A percentile compares a stretch with the other conserved stretches of the same genome.
Evolutionary conservation across 2,113 vertebrate species (phyloP).

Genomic region (Poecile atricapillus): DNA sequence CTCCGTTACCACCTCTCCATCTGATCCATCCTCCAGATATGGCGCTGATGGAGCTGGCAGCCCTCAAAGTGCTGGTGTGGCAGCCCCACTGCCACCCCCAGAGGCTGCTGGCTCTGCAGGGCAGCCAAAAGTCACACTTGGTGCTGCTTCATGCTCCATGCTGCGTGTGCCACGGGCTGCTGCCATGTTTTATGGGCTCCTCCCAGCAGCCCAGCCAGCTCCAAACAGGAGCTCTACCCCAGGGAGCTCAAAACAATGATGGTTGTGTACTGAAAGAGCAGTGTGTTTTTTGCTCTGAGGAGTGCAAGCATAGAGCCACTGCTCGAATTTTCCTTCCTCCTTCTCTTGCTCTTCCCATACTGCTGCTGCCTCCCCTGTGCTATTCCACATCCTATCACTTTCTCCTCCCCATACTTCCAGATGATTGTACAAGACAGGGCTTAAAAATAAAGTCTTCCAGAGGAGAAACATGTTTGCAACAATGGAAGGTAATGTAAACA

Average conservation of each 20-base stretch:
- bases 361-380: neutral
- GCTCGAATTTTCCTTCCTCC: neutral
- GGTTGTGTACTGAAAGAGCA: neutral
- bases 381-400: neutral
- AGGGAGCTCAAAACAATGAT: neutral
- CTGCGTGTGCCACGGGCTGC: neutral
- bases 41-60: accelerated
- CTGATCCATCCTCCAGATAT: accelerated
- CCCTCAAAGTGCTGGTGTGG: accelerated
- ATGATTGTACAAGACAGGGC: neutral
- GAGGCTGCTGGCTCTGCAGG: neutral
- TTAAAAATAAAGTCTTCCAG: neutral
- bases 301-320: neutral
- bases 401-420: accelerated
- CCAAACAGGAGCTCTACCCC: neutral
- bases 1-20: neutral
- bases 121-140: accelerated
- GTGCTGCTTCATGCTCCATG: accelerated
- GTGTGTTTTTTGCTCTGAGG: neutral
- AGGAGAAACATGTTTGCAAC: neutral
- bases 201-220: neutral
- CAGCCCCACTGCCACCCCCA: neutral
- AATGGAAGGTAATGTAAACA: neutral
- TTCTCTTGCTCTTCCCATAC: neutral
- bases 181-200: neutral